Base-by-base conservation (phyloP, 2,113 vertebrate species). In the Thalassoma bifasciatum region DNA sequence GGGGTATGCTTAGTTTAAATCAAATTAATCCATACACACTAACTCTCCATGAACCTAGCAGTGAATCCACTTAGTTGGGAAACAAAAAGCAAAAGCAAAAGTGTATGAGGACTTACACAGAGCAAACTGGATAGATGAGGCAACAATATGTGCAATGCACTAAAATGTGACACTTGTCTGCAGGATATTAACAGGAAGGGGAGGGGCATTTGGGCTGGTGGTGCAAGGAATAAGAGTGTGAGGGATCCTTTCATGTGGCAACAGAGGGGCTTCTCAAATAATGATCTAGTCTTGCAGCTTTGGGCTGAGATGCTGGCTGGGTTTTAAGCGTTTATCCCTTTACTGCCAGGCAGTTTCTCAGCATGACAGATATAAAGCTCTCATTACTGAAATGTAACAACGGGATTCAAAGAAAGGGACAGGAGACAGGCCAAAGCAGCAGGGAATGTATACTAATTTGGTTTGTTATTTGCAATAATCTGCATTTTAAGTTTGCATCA, bases 231-330 rank as follows among this genome's bases (percentile, higher is more conserved):
- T 51, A 54, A 53, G 11, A 72, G 21, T 30, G 38, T 19, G 21
- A 60, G 17, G 21, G 50, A 63, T 66, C 68, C 50, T 79, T 44
- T 79, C 52, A 75, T 64, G 46, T 60, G 38, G 49, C 46, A 64
- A 69, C 46, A 79, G 60, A 62, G 44, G 72, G 59, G 37, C 53
- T 58, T 58, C 64, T 71, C 47, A 77, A 53, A 73, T 72, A 75
- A 79, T 42, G 36, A 86, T 74, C 40, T 16, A 1, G 51, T 67
- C 46, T 56, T 68, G 34, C 47, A 57, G 58, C 58, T 72, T 40
- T 75, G 75, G 51, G 65, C 23, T 21, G 30, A 40, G 68, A 75
- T 58, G 51, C 46, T 77, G 70, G 66, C 66, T 59, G 62, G 51
- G 40, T 71, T 77, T 51, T 40, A 49, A 47, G 26, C 59, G 66